These are phyloP conservation scores for Craniophora ligustri DNA, from an alignment of 2,888 invertebrate species.

Conservation along the genomic window DNA sequence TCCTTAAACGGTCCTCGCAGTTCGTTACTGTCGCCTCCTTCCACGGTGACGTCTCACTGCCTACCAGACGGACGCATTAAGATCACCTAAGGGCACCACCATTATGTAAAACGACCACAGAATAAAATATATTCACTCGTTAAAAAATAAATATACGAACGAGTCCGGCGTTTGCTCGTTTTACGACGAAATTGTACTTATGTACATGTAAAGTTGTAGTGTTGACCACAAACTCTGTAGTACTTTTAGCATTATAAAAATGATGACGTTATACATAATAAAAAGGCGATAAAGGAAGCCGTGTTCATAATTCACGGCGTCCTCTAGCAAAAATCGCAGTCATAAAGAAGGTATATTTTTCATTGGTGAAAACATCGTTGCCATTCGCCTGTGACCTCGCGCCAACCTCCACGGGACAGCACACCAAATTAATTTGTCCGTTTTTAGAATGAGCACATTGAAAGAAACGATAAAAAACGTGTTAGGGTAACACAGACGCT, in stretches of 20 bases:
- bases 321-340: conserved; percentile 65
- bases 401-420: conserved; percentile 51
- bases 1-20: conserved; percentile 77
- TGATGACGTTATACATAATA: conserved; percentile 62
- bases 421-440: conserved; percentile 70
- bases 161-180: conserved; percentile 49
- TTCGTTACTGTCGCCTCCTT: conserved; percentile 83
- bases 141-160: conserved; percentile 65
- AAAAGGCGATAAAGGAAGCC: conserved; percentile 69
- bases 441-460: conserved; percentile 69
- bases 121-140: conserved; percentile 68
- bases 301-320: conserved; percentile 70
- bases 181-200: conserved; percentile 56
- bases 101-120: conserved; percentile 64
- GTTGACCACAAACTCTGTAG: conserved; percentile 31
- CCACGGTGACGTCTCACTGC: conserved; percentile 80
- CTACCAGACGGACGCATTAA: conserved; percentile 69
- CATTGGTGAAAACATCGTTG: conserved; percentile 59
- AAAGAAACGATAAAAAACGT: no score
- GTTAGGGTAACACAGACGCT: conserved; percentile 52
- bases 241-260: conserved; percentile 70
- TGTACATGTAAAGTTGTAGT: conserved; percentile 44
- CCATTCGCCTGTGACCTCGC: conserved; percentile 67
- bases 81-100: conserved; percentile 63
- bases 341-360: conserved; percentile 66